A percentile compares a stretch with the other conserved stretches of the same genome.
Evolutionary conservation across 2,797 vertebrate species (phyloP).

Genomic region (Pseudochaenichthys georgianus): DNA sequence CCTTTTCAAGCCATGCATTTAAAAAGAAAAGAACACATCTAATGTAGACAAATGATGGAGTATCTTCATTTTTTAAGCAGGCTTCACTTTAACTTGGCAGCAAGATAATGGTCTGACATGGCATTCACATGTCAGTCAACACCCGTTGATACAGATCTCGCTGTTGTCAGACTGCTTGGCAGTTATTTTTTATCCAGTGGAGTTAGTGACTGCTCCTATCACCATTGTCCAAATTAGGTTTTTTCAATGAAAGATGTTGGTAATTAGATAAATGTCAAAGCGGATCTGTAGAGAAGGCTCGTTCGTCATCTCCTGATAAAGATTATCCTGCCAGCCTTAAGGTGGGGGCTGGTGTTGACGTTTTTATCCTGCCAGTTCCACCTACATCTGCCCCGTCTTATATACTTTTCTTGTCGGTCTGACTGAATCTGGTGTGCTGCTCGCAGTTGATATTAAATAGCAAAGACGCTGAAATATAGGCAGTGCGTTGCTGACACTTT

Average conservation of each 20-base stretch:
- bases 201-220: conserved; percentile 1
- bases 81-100: conserved; percentile 19
- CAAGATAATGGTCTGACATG: conserved; percentile 25
- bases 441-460: conserved; percentile 59
- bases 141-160: neutral
- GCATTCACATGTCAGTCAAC: conserved; percentile 18
- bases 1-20: neutral
- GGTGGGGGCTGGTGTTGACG: conserved; percentile 40
- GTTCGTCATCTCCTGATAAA: conserved; percentile 41
- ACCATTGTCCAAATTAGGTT: conserved; percentile 17
- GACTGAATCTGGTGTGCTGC: conserved; percentile 15
- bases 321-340: conserved; percentile 45
- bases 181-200: neutral
- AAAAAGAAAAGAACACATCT: conserved; percentile 2
- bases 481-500: conserved; percentile 43
- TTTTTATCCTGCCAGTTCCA: conserved; percentile 40
- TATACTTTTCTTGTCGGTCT: conserved; percentile 41
- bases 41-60: neutral
- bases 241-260: conserved; percentile 17
- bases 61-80: neutral
- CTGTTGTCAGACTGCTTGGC: conserved; percentile 5
- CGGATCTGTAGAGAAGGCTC: conserved; percentile 15
- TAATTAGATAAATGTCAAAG: conserved; percentile 38
- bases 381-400: conserved; percentile 47
- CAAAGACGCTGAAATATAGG: conserved; percentile 49